A percentile compares a stretch with the other conserved stretches of the same genome.
Evolutionary conservation across 2,888 invertebrate species (phyloP).

Genomic region (Halocaridina rubra): DNA sequence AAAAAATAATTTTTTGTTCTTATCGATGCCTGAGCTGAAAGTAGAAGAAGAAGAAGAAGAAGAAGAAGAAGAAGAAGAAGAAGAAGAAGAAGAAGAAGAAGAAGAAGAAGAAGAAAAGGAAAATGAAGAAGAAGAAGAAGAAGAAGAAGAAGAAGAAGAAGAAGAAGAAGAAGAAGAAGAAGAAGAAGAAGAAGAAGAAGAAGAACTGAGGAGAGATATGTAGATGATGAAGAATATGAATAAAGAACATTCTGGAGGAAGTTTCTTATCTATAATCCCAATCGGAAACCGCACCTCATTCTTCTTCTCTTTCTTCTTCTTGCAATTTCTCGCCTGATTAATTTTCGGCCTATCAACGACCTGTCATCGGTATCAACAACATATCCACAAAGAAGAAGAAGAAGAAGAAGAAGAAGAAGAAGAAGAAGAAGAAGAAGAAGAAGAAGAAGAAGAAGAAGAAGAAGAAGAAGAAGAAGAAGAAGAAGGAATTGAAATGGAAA

Average conservation of each 20-base stretch:
- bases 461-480: neutral
- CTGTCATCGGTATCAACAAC: no score
- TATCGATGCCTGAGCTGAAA: neutral
- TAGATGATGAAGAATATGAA: no score
- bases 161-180: neutral
- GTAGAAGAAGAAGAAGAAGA: constrained; percentile 4
- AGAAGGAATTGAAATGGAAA: neutral
- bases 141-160: neutral
- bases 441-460: neutral
- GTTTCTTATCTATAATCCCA: no score
- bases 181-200: neutral
- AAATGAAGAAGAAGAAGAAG: no score
- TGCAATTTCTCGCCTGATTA: no score
- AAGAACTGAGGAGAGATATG: neutral
- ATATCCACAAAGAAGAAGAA: no score
- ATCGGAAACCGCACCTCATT: no score
- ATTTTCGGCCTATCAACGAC: no score
- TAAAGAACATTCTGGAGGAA: no score
- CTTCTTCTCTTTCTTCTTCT: no score
- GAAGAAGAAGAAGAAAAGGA: neutral
- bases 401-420: neutral
- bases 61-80: neutral
- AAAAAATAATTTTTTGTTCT: neutral
- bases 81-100: neutral
- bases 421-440: neutral